Base-by-base conservation (phyloP, 2,797 vertebrate genomes). In the Cottoperca gobio region DNA sequence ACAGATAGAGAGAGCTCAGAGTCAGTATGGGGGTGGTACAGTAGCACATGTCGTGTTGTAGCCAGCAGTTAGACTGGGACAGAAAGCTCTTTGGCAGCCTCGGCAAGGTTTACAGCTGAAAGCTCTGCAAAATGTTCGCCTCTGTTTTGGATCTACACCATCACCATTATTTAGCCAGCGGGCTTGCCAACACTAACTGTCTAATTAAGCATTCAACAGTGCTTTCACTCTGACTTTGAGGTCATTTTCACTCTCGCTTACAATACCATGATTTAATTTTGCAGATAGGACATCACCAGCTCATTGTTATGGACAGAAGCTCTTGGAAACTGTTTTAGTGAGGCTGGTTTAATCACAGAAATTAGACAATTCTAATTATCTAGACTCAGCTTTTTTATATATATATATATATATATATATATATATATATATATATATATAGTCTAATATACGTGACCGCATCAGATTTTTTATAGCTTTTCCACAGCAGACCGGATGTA, bases 231-330 rank as follows among this genome's bases (percentile, higher is more conserved):
- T 83, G 87, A 91, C 89, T 84, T 89, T 86, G 83, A 90, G 91
- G 90, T 91, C 84, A 92, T 91, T 92, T 86, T 90, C 85, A 87
- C 77, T 83, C 74, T 58, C 79, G 76, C 80, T 89, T 84, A 83
- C 81, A 90, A 89, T 81, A 54, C 76, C 83, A 76, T 86, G 68
- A 86, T 90, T 90, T 86, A 68, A 91, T 92, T 90, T 86, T 70
- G 82, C 71, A 83, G 83, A 86, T 76, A 87, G 64, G 76, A 79
- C 80, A 89, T 88, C 83, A 62, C 65, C 23, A 61, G 65, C 82
- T 86, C 83, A 88, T 87, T 89, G 85, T 88, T 87, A 90, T 87
- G 79, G 63, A 89, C 81, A 82, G 64, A 70, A 70, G 64, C 76
- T 79, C 68, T 79, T 71, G 57, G 64, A 86, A 78, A 81, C 50